Evolutionary conservation across 2,888 invertebrate species (phyloP), one percentile per base, ranked within the genome.

Genomic region (Frankliniella intonsa): DNA sequence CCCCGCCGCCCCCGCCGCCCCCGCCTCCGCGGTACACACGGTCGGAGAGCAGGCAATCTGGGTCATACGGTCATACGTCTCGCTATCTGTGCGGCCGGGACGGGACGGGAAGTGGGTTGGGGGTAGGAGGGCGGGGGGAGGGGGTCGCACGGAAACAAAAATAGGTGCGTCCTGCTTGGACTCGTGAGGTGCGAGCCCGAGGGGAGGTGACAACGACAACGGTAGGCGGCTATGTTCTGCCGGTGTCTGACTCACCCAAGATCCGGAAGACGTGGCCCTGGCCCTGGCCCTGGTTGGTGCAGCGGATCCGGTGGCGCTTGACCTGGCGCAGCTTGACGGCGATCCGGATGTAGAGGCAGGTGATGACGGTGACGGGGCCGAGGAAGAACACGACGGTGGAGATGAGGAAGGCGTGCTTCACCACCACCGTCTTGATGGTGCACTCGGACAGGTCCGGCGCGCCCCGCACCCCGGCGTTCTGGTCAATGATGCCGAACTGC

Each of bases 311-410:
- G n/a, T 22, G n/a, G 22, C 22, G 69, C 69, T 69, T 69, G 22
- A 22, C 69, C 69, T 69, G 22, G 9, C 22, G 86, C 17, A 90
- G 86, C 62, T 89, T 89, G 5, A 90, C 84, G 2, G 89, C 90
- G 81, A 90, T 90, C 81, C 89, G 86, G 9, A 87, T 87, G 86
- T 92, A 92, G n/a, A 92, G 87, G 0, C 91, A 89, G 12, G 90
- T 90, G 83, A 92, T 91, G 80, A 92, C 85, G 11, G 89, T 89
- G 91, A 92, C 91, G 0, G 92, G 92, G 14, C 90, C 87, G 14
- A 91, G 86, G 87, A 92, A 92, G 86, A 92, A 92, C 14, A 92
- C 85, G 82, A 92, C 87, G 0, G 93, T 92, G 62, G 91, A 91
- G 22, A 91, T 84, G 84, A 90, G 90, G 85, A 91, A 91, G 0